phyloP scores from a whole-genome alignment of 2,797 vertebrate genomes.

The Micrastur ruficollis region DNA sequence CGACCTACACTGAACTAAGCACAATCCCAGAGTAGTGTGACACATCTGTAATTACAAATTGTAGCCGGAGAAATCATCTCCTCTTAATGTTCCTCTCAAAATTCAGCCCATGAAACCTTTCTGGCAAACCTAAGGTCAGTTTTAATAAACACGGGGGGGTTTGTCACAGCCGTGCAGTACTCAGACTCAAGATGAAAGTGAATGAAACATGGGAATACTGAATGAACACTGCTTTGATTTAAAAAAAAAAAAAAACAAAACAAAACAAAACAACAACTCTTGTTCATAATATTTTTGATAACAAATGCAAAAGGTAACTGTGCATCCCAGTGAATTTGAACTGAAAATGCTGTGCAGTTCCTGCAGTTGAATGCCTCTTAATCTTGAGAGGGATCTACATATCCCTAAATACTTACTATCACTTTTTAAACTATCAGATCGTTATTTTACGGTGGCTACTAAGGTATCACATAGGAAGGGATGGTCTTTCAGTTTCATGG shows the following conservation, averaged over 20 bases:
- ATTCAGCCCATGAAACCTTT: background rate
- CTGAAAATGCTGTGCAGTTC: background rate
- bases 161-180: background rate
- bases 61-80: background rate
- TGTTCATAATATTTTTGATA: background rate
- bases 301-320: background rate
- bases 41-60: background rate
- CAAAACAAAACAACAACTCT: background rate
- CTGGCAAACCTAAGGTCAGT: background rate
- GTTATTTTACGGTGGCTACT: background rate
- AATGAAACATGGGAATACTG: background rate
- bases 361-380: background rate
- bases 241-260: background rate
- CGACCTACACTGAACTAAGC: background rate
- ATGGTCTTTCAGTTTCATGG: background rate
- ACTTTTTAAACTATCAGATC: background rate
- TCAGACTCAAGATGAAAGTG: background rate
- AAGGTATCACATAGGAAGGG: background rate
- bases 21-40: background rate
- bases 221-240: background rate
- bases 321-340: background rate
- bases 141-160: background rate
- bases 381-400: background rate
- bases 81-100: background rate
- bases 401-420: background rate